phyloP scores from a whole-genome alignment of 2,888 invertebrate genomes.

The Limnephilus auricula region DNA sequence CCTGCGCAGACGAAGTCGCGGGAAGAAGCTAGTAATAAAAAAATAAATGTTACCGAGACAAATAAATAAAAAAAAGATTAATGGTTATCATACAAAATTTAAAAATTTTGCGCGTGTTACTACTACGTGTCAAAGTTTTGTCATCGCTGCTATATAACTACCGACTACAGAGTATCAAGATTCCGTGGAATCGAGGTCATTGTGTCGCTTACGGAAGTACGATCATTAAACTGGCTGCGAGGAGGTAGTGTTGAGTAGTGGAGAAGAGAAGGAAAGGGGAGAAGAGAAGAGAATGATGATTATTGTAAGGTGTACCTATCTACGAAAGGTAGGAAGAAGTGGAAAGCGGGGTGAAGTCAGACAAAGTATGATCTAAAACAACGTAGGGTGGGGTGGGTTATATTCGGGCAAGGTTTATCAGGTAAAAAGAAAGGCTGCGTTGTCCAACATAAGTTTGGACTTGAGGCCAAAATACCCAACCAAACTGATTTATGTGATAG shows the following conservation, averaged over 20 bases:
- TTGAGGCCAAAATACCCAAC: no score
- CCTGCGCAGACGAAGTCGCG: no score
- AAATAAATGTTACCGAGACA: no score
- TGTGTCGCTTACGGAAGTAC: constrained; percentile 2
- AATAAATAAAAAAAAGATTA: no score
- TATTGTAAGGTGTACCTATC: not conserved
- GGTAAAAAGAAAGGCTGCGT: no score
- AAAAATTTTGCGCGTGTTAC: not conserved
- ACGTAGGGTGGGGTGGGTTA: no score
- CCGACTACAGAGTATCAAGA: not conserved
- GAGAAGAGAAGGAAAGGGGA: not conserved
- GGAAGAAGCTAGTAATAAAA: no score
- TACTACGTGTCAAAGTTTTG: not conserved
- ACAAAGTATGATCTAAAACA: not conserved
- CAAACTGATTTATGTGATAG: no score
- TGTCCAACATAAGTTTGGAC: no score
- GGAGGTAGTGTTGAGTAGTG: not conserved
- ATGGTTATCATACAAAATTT: no score
- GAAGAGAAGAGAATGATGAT: not conserved
- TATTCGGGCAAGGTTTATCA: no score
- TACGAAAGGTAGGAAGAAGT: not conserved
- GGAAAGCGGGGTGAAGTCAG: not conserved
- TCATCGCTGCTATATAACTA: not conserved
- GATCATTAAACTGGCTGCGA: not conserved
- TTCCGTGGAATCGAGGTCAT: not conserved